A percentile compares a stretch with the other conserved stretches of the same genome.
These are phyloP conservation scores for Chaetura pelagica DNA, from an alignment of 2,113 vertebrate genomes.

Conservation along the genomic window DNA sequence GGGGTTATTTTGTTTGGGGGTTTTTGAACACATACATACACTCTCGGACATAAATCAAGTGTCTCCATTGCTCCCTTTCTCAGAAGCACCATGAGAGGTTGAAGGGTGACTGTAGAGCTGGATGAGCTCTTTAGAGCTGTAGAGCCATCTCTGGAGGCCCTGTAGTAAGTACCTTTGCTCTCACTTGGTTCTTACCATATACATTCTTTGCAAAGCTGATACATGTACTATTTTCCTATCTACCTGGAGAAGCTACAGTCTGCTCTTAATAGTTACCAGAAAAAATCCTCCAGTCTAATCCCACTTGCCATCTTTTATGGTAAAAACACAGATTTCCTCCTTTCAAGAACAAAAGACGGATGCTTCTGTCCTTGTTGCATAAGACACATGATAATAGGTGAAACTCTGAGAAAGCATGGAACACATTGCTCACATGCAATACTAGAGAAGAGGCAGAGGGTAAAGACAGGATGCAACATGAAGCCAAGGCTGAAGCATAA, in stretches of 20 bases:
- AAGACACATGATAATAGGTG: not conserved
- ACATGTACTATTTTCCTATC: fast-evolving
- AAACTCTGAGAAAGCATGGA: not conserved
- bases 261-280: not conserved
- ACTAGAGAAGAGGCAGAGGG: not conserved
- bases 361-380: not conserved
- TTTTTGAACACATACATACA: not conserved
- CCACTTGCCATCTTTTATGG: not conserved
- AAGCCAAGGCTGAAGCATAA: not conserved
- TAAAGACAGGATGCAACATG: not conserved
- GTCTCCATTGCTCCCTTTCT: not conserved
- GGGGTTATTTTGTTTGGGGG: not conserved
- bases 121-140: not conserved
- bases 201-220: not conserved
- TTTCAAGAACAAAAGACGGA: not conserved
- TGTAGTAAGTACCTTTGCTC: not conserved
- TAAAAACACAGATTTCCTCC: not conserved
- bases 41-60: not conserved
- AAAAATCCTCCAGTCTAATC: not conserved
- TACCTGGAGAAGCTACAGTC: not conserved
- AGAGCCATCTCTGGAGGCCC: not conserved
- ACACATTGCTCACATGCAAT: fast-evolving
- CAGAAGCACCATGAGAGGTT: not conserved
- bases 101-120: not conserved
- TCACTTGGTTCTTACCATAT: not conserved